Base-by-base conservation (phyloP, 2,113 vertebrate genomes). In the Cichladusa arquata region DNA sequence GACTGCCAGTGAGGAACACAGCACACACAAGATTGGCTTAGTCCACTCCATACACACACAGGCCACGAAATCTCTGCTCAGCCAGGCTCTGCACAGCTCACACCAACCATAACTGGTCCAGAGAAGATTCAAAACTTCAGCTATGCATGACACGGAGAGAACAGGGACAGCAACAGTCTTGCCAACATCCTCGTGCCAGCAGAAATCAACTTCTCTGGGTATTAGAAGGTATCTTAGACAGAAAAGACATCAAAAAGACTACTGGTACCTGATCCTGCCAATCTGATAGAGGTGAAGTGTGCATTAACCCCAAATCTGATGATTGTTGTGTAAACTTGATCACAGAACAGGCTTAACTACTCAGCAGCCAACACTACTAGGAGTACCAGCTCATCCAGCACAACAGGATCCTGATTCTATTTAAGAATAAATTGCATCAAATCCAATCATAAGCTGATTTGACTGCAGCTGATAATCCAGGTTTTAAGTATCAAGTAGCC, bases 111-210 rank as follows among this genome's bases (percentile, higher is more conserved):
- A 18, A 40, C 2, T 16, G 58, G 36, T 5, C 22, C 18, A 51
- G 24, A 50, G 40, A 69, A 40, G 3, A 12, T 47, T 25, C 42
- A 47, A 82, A 92, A 42, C 51, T 73, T 56, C 60, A 45, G 11
- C 70, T 61, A 3, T 1, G 0, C 26, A 0, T 0, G 4, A 65
- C 26, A 48, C 45, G 14, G 47, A 40, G 48, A 45, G n/a, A 53
- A 53, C 1, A n/a, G 40, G 45, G 70, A 65, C n/a, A 53, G 51
- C 33, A 29, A 5, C 1, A 5, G 29, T 8, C 33, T 28, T 19
- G 19, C 48, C 45, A 66, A 40, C 36, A 19, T 24, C 11, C 12
- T 33, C 22, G 13, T 36, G 25, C n/a, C 8, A 47, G 80, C 51
- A 76, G 33, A 71, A 88, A 40, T 50, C 47, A 44, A 71, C 28